Conservation (phyloP, 2,888 invertebrate species). For the Tetheella fluctuosa region DNA sequence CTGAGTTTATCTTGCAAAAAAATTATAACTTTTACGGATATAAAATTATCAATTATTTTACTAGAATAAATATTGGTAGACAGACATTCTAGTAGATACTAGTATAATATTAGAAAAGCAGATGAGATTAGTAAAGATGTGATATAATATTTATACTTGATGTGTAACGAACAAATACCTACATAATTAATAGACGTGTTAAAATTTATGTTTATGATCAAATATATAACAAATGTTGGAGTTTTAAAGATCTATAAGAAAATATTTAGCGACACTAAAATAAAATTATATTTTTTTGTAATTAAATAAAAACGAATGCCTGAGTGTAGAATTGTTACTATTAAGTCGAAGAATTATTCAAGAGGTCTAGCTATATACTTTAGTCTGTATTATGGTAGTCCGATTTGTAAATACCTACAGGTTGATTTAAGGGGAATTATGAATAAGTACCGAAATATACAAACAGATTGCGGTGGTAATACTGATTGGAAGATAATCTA, state of each 20-base stretch:
- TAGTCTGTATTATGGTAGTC: neutral
- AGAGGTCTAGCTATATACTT: neutral
- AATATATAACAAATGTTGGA: conserved; percentile 30
- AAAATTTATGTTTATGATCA: conserved; percentile 20
- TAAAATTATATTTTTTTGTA: neutral
- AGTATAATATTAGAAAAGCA: conserved; percentile 26
- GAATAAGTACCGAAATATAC: neutral
- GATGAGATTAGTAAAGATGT: conserved; percentile 42
- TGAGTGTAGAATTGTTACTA: neutral
- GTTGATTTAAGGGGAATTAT: neutral
- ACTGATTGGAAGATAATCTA: conserved; percentile 17
- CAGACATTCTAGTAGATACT: conserved; percentile 26
- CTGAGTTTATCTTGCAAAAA: neutral
- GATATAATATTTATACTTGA: conserved; percentile 51
- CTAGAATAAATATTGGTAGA: neutral
- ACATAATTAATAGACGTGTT: too few relatives aligned
- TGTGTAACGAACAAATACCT: conserved; percentile 26
- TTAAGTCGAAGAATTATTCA: neutral
- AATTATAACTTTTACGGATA: neutral
- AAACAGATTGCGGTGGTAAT: neutral
- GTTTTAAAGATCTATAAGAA: neutral
- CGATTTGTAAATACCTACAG: neutral
- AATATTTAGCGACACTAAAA: neutral
- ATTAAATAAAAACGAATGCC: neutral
- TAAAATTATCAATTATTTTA: neutral